phyloP scores from a whole-genome alignment of 2,113 vertebrate species.

The Vulpes lagopus region DNA sequence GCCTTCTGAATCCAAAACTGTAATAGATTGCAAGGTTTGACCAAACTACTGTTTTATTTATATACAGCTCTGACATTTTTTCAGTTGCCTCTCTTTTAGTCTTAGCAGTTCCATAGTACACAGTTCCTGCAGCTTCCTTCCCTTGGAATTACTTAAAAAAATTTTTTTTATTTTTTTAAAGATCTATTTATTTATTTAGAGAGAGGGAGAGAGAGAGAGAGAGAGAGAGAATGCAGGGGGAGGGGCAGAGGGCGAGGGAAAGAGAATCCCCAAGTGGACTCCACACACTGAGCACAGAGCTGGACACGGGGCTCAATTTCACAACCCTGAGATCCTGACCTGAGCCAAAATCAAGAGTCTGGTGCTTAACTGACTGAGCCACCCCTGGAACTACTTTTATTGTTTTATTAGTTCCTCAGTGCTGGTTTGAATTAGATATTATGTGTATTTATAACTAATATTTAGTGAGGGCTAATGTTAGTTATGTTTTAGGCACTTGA shows the following conservation, averaged over 20 bases:
- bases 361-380: not conserved
- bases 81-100: not conserved
- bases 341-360: not conserved
- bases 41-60: slow-evolving; percentile 6
- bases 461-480: slow-evolving; percentile 9
- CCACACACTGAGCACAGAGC: not conserved
- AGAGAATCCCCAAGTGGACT: not conserved
- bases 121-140: not conserved
- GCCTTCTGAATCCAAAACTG: slow-evolving; percentile 12
- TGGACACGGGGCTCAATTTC: not conserved
- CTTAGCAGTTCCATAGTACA: not conserved
- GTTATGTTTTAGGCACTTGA: slow-evolving; percentile 19
- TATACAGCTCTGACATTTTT: not conserved
- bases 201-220: not conserved
- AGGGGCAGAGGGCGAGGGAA: not conserved
- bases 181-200: not conserved
- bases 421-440: slow-evolving; percentile 9
- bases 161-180: not conserved
- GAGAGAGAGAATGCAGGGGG: not conserved
- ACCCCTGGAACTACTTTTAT: slow-evolving; percentile 48
- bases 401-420: not conserved
- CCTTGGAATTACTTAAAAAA: slow-evolving; percentile 18
- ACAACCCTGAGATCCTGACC: not conserved
- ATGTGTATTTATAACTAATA: slow-evolving; percentile 2
- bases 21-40: slow-evolving; percentile 22